These are phyloP conservation scores for Cricetomys ansorgei DNA, from an alignment of 2,113 vertebrate genomes.

Conservation along the genomic window DNA sequence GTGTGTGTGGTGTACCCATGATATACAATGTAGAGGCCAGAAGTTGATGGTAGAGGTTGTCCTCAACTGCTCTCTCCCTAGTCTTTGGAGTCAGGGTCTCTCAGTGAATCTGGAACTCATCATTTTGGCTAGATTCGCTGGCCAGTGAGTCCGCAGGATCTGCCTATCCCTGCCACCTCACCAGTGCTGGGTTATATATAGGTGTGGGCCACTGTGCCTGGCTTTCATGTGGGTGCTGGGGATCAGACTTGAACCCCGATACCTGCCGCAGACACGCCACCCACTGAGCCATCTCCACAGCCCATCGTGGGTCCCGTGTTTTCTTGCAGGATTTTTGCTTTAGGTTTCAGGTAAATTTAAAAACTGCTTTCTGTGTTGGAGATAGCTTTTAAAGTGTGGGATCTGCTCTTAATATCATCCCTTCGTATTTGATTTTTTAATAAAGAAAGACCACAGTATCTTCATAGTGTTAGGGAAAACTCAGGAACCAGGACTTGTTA, in stretches of 20 bases:
- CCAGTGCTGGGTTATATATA: neutral
- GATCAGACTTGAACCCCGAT: neutral
- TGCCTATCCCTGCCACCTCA: neutral
- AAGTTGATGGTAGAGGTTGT: neutral
- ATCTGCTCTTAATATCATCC: neutral
- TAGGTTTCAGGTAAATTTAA: neutral
- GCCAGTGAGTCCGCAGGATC: neutral
- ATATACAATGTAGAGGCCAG: neutral
- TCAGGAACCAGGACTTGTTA: neutral
- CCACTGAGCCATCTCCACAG: neutral
- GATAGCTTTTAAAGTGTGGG: neutral
- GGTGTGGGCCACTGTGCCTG: too few species aligned
- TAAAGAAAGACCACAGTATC: neutral
- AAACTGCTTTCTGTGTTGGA: constrained; percentile 1
- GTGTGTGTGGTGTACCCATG: neutral
- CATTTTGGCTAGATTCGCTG: neutral
- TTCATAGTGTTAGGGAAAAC: neutral
- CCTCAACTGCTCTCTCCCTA: neutral
- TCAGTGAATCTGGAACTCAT: neutral
- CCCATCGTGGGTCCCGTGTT: neutral
- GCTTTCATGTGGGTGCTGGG: neutral
- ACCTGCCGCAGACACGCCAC: neutral
- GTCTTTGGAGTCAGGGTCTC: neutral
- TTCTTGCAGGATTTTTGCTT: constrained; percentile 39
- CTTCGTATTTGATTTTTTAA: constrained; percentile 41